phyloP scores from a whole-genome alignment of 2,113 vertebrate genomes.

The Coryphaenoides rupestris region DNA sequence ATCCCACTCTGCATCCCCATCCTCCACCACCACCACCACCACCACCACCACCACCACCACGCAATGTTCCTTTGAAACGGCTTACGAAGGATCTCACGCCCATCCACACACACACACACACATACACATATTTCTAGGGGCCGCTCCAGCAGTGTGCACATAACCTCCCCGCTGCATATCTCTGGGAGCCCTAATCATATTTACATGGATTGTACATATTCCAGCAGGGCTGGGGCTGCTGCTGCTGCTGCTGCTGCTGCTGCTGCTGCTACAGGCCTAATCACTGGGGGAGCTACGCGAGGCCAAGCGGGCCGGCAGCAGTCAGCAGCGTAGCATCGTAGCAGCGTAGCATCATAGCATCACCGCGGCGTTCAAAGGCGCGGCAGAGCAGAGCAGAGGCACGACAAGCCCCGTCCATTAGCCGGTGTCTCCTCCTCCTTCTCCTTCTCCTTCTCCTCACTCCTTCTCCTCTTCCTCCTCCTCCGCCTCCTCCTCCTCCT shows the following conservation, averaged over 20 bases:
- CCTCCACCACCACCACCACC: no score
- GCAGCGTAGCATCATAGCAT: constrained; percentile 11
- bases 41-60: background rate
- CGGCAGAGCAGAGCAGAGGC: constrained; percentile 2
- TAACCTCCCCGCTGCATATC: constrained; percentile 20
- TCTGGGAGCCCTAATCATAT: constrained; percentile 31
- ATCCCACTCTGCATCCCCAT: no score
- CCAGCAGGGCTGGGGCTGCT: constrained; percentile 10
- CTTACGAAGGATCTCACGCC: constrained; percentile 9
- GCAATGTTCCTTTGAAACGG: constrained; percentile 14
- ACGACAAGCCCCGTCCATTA: constrained; percentile 1
- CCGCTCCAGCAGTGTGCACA: constrained; percentile 13
- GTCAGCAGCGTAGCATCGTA: constrained; percentile 9
- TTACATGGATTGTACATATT: constrained; percentile 40
- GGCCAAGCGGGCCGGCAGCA: no score
- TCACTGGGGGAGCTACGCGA: constrained; percentile 22
- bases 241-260: no score
- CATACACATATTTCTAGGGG: constrained; percentile 23
- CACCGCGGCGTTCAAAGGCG: background rate
- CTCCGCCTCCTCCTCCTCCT: no score
- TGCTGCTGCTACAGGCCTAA: background rate
- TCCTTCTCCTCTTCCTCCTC: no score
- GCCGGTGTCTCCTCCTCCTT: background rate
- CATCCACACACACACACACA: background rate
- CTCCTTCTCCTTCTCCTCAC: no score